Base-by-base conservation (phyloP, 2,113 vertebrate genomes). In the Anarhynchus alexandrinus region DNA sequence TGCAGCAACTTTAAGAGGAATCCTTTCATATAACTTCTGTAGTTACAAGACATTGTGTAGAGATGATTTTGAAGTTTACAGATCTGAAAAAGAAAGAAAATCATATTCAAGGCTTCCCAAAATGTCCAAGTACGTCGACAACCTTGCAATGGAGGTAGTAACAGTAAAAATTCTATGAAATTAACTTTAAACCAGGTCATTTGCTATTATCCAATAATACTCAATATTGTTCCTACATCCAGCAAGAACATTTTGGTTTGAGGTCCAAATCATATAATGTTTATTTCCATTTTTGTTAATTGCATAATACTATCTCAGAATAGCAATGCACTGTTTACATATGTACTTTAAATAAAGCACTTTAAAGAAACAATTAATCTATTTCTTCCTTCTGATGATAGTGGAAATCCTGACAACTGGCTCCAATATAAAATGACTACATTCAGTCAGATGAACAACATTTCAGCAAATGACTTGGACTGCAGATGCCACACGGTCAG, bases 281-380 rank as follows among this genome's bases (percentile, higher is more conserved):
- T 51, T 84, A 34, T 49, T 55, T 79, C 5, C 3, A 32, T 30
- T 83, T 51, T 57, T 27, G n/a, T 77, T 52, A n/a, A 14, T 55
- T 64, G n/a, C 19, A 58, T 55, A 51, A 42, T 64, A 34, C 6
- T 43, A 5, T 23, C 36, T 86, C 16, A 82, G 27, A 79, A 85
- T 34, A 67, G 4, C 45, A 72, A 26, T 23, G 3, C 2, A 49
- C 9, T 0, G 1, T 59, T 82, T 67, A 54, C 0, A 2, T 9
- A 51, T 5, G 2, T 20, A 45, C 17, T 79, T 82, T 34, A 90
- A 64, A 87, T n/a, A 59, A 74, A 71, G 10, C 0, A 1, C 26
- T 91, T 82, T 16, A 52, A 65, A 86, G 20, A 77, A 77, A 25
- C 3, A 58, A 61, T 32, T 16, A 26, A n/a, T 66, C 4, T 59